Evolutionary conservation across 2,113 vertebrate species (phyloP).

Genomic region (Coracopsis vasa): DNA sequence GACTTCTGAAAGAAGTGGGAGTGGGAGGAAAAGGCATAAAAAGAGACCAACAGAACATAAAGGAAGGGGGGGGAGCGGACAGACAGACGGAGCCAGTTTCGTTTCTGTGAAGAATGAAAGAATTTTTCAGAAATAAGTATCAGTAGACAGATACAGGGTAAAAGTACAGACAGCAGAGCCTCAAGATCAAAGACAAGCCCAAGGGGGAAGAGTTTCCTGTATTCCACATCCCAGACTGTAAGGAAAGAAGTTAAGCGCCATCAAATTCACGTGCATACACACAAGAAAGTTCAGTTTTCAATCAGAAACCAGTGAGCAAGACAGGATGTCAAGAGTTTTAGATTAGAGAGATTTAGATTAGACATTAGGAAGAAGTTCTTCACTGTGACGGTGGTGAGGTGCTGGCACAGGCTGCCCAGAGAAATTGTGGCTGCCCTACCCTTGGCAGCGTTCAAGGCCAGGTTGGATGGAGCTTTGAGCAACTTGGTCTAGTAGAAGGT

Average conservation of each 20-base stretch:
- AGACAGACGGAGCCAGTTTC: not conserved
- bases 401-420: not conserved
- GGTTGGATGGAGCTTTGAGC: not conserved
- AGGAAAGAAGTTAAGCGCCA: not conserved
- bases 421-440: not conserved
- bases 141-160: not conserved
- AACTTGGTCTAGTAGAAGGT: not conserved
- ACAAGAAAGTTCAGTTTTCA: not conserved
- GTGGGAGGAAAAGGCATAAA: not conserved
- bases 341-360: not conserved
- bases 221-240: not conserved
- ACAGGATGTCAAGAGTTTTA: not conserved
- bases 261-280: fast-evolving
- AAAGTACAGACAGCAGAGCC: not conserved
- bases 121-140: not conserved
- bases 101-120: not conserved
- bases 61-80: fast-evolving
- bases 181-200: not conserved
- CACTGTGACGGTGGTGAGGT: not conserved
- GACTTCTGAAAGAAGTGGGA: not conserved
- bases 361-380: not conserved
- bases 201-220: not conserved
- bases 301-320: not conserved
- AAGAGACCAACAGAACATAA: not conserved
- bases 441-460: not conserved